Evolutionary conservation across 2,888 invertebrate species (phyloP).

Genomic region (Microctonus brassicae): DNA sequence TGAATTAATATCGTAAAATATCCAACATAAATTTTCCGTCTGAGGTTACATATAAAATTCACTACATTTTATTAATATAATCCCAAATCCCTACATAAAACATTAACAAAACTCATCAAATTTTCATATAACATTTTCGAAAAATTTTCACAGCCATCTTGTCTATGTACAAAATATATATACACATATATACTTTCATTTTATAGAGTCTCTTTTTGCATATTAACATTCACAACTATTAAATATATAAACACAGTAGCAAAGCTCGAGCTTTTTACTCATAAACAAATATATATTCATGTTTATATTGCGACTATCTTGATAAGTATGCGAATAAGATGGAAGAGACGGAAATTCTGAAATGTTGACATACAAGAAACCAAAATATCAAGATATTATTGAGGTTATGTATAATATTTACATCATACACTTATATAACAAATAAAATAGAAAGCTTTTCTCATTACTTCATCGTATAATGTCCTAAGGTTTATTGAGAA

Average conservation of each 20-base stretch:
- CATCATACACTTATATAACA: not conserved
- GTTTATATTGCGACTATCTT: not conserved
- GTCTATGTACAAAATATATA: too few relatives aligned
- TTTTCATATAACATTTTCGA: not conserved
- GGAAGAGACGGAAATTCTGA: not conserved
- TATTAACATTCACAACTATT: not conserved
- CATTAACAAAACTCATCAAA: not conserved
- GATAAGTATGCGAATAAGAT: too few relatives aligned
- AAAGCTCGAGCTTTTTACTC: not conserved
- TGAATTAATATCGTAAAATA: not conserved
- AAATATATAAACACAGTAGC: not conserved
- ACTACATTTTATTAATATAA: not conserved
- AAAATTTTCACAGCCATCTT: not conserved
- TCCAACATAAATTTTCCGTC: not conserved
- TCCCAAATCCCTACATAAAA: not conserved
- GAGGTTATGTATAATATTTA: not conserved
- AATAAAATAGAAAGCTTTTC: not conserved
- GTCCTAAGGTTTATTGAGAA: too few relatives aligned
- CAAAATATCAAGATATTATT: not conserved
- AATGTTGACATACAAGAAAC: conserved; percentile 5
- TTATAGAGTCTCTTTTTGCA: not conserved
- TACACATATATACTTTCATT: too few relatives aligned
- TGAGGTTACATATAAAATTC: not conserved
- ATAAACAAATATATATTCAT: not conserved
- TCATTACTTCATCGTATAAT: not conserved